Base-by-base conservation (phyloP, 2,113 vertebrate species). In the Tyrannus savana region DNA sequence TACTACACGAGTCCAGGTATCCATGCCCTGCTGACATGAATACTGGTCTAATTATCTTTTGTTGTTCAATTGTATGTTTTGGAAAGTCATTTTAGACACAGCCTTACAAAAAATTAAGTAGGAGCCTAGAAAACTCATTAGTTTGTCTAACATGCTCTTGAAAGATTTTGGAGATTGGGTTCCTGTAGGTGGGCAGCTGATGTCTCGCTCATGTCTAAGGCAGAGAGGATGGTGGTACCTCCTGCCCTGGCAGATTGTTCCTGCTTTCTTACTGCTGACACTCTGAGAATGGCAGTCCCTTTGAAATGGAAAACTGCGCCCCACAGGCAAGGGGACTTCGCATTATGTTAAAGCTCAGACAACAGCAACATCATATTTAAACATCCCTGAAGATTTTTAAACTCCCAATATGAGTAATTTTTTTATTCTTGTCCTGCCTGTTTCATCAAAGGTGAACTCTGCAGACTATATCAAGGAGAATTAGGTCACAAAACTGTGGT, bases 261-360 rank as follows among this genome's bases (percentile, higher is more conserved):
- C 60, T 27, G 58, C 22, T 30, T 50, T 37, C 21, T 33, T 7
- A 1, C 59, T 60, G 30, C 47, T 35, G 44, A 4, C 22, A 15
- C 22, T 1, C 52, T 22, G n/a, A 8, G 14, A 9, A 9, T 1
- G 0, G 11, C 41, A 0, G 2, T 23, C 24, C 49, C 28, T 53
- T 47, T 8, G 3, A 9, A 42, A 28, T 1, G 8, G 31, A 42
- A 69, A 79, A 31, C 30, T 28, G 33, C 58, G 35, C 30, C 33
- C 44, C 39, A 11, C 7, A 24, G 68, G 33, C 41, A 67, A 37
- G 15, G 15, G 56, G 46, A 24, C 25, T 79, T 50, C 33, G 46
- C 52, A 77, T 52, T 85, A 44, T 63, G 27, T 60, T n/a, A 37
- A 19, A 66, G 41, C 41, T 42, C 41, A 71, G 68, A 24, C 22